These are phyloP conservation scores for Plutella xylostella DNA, from an alignment of 2,888 invertebrate genomes.

Conservation along the genomic window DNA sequence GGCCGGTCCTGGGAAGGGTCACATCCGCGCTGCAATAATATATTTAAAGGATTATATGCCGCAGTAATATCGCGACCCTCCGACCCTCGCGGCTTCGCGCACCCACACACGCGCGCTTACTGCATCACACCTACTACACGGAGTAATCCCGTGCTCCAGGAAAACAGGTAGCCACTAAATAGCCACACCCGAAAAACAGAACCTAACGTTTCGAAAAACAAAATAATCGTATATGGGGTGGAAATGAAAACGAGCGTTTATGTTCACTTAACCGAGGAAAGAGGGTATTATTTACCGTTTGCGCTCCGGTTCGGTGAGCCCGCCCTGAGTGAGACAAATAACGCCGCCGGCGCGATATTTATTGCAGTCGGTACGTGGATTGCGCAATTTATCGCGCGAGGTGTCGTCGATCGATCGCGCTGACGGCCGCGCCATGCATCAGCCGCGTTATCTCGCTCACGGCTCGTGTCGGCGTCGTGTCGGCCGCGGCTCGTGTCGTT, in stretches of 20 bases:
- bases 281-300: slow-evolving; percentile 70
- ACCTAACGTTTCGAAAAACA: slow-evolving; percentile 68
- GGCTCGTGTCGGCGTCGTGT: slow-evolving; percentile 47
- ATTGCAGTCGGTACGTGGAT: slow-evolving; percentile 66
- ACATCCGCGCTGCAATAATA: slow-evolving; percentile 64
- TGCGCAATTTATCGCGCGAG: slow-evolving; percentile 66
- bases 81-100: slow-evolving; percentile 31
- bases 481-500: slow-evolving; percentile 75
- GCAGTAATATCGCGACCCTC: slow-evolving; percentile 66
- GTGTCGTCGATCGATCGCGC: slow-evolving; percentile 65
- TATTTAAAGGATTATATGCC: slow-evolving; percentile 67
- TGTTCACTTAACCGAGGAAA: slow-evolving; percentile 70
- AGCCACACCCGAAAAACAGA: slow-evolving; percentile 53
- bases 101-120: slow-evolving; percentile 68
- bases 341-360: slow-evolving; percentile 60
- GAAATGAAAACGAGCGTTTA: slow-evolving; percentile 70
- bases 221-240: slow-evolving; percentile 68
- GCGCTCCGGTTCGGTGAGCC: slow-evolving; percentile 65
- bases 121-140: too few relatives aligned
- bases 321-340: slow-evolving; percentile 68
- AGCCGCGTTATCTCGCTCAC: slow-evolving; percentile 52
- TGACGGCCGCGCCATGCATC: slow-evolving; percentile 62
- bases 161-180: slow-evolving; percentile 3
- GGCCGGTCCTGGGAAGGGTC: slow-evolving; percentile 43
- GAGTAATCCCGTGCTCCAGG: too few relatives aligned